Base-by-base conservation (phyloP, 2,888 invertebrate species). In the Thalpophila matura region DNA sequence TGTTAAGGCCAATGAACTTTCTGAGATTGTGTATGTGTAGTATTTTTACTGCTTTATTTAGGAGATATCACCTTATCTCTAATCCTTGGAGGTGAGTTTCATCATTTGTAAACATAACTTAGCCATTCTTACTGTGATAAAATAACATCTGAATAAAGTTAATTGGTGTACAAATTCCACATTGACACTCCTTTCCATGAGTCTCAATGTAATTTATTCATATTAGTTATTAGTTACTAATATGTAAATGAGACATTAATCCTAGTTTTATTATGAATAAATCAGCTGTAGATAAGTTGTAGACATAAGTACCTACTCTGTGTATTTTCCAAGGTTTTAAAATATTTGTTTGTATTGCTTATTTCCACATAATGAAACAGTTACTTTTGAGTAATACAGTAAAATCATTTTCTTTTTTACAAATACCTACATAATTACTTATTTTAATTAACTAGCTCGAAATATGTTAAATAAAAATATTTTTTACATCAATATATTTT, bases 41-140 rank as follows among this genome's bases (percentile, higher is more conserved):
- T 55, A 45, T 54, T 53, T 50, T 66, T 66, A 54, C 58, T 59
- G 50, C 54, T 72, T 66, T 70, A 67, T 71, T 71, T 65, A 62
- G 64, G 71, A 74, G 66, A 68, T 61, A 60, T 63, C 72, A 75
- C 71, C 83, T 82, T 82, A 84, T 82, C 83, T 73, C n/a, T 62
- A 57, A 73, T 74, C 74, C 64, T 54, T 42, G 14, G 53, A 74
- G 50, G 42, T 68, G 56, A 64, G 59, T 77, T 74, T 65, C 60
- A 67, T 76, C 65, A 74, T 54, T 31, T 73, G 56, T 69, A 64
- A 63, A 69, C 51, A 68, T 59, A 43, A 59, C 35, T 31, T 56
- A 58, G 6, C 31, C 43, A 37, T 50, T 40, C 14, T 9, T 26
- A 29, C n/a, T 35, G n/a, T 7, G 3, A 40, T 24, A 27, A 20